Conservation (phyloP, 2,797 vertebrate genomes). For the Champsocephalus gunnari region DNA sequence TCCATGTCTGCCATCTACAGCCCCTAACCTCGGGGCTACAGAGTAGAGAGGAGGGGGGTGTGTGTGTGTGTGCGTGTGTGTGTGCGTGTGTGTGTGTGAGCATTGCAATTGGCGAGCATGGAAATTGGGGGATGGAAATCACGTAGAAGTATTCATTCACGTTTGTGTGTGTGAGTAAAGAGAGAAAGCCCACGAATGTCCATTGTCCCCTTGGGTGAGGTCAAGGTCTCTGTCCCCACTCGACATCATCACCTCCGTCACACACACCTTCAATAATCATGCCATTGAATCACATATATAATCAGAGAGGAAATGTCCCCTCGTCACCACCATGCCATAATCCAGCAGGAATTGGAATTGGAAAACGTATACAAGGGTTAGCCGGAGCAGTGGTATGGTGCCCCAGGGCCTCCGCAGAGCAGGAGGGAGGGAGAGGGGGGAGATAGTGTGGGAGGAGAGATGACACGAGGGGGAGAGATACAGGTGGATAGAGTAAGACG, state of each 20-base stretch:
- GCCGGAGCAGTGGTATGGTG: constrained; percentile 88
- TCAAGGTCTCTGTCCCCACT: constrained; percentile 74
- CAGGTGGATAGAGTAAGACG: constrained; percentile 4
- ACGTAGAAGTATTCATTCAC: constrained; percentile 12
- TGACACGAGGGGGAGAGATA: constrained; percentile 43
- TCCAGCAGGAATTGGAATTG: constrained; percentile 89
- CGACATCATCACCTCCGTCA: constrained; percentile 60
- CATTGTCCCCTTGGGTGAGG: constrained; percentile 74
- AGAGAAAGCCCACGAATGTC: constrained; percentile 45
- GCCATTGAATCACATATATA: constrained; percentile 90
- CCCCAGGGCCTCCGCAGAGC: constrained; percentile 86
- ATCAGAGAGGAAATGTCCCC: constrained; percentile 86
- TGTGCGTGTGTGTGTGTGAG: constrained; percentile 35
- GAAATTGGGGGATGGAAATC: constrained; percentile 38
- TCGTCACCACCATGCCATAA: constrained; percentile 85
- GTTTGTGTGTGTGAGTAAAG: constrained; percentile 1
- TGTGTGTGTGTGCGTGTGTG: constrained; percentile 44
- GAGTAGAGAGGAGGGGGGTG: constrained; percentile 50
- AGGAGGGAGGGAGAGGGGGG: constrained; percentile 44
- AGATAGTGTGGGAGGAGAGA: constrained; percentile 61
- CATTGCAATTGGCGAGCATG: constrained; percentile 39
- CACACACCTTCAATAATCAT: constrained; percentile 84
- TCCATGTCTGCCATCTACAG: constrained; percentile 82
- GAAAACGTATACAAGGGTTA: constrained; percentile 93
- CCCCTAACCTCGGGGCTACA: constrained; percentile 77